These are phyloP conservation scores for Eupithecia vulgata DNA, from an alignment of 2,888 invertebrate species.

Conservation along the genomic window DNA sequence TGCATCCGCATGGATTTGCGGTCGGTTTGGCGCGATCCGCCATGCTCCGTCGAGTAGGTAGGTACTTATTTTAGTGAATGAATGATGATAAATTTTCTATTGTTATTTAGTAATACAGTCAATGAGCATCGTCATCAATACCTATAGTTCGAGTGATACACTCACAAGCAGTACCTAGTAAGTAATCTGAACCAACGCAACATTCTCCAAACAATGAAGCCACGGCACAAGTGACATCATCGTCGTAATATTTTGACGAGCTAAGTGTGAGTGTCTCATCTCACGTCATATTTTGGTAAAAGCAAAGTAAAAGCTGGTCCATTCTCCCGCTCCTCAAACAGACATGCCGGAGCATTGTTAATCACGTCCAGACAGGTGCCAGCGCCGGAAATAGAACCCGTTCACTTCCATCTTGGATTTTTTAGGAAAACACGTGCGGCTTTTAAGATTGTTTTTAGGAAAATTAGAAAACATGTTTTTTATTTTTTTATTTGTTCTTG, in stretches of 20 bases:
- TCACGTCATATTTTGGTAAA: not conserved
- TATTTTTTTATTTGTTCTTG: not conserved
- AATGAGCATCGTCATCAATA: too few relatives aligned
- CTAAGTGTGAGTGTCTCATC: not conserved
- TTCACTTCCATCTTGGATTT: constrained; percentile 33
- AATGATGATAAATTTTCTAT: too few relatives aligned
- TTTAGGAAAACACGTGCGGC: constrained; percentile 21
- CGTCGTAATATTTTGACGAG: not conserved
- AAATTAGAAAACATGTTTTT: not conserved
- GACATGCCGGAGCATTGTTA: constrained; percentile 42
- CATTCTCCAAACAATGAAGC: not conserved
- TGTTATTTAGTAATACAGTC: too few relatives aligned
- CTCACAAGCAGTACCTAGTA: not conserved
- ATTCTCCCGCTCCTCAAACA: constrained; percentile 1
- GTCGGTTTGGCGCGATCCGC: too few relatives aligned
- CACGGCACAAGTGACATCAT: not conserved
- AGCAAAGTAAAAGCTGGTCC: constrained; percentile 5
- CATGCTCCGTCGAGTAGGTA: too few relatives aligned
- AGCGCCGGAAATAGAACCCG: constrained; percentile 45
- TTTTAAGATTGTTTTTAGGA: not conserved
- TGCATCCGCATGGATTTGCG: too few relatives aligned
- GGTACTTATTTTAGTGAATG: too few relatives aligned
- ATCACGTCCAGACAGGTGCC: constrained; percentile 51
- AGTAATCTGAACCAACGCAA: too few relatives aligned
- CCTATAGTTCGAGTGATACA: too few relatives aligned